These are phyloP conservation scores for Agrochola lychnidis DNA, from an alignment of 2,888 invertebrate species.

Conservation along the genomic window DNA sequence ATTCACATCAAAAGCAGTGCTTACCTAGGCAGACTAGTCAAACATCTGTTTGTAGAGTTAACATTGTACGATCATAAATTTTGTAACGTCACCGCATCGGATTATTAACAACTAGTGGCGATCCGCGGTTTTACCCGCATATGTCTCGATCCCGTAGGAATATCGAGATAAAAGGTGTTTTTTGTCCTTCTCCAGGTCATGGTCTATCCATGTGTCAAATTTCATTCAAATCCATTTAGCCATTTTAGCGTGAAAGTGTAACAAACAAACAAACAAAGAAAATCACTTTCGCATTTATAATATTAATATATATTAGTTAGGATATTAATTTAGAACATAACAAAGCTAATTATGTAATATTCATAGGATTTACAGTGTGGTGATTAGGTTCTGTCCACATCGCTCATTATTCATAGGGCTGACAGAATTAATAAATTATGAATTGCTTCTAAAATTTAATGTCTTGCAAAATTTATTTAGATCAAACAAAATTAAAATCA, in stretches of 20 bases:
- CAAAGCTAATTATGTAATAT: constrained; percentile 73
- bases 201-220: no score
- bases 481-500: neutral
- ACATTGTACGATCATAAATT: constrained; percentile 41
- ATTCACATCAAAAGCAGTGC: constrained; percentile 24
- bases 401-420: constrained; percentile 54
- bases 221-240: no score
- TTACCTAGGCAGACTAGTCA: constrained; percentile 13
- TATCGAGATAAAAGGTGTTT: no score
- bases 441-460: neutral
- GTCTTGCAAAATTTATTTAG: neutral
- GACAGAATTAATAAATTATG: constrained; percentile 6
- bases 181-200: no score
- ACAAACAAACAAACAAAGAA: no score
- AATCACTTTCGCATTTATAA: no score
- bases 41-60: constrained; percentile 30
- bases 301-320: no score
- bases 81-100: constrained; percentile 45
- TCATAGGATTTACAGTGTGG: constrained; percentile 66
- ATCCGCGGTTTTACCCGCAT: no score
- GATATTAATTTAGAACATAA: constrained; percentile 73
- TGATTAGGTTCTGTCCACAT: constrained; percentile 72
- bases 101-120: constrained; percentile 63
- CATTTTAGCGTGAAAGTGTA: no score
- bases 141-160: no score